Evolutionary conservation across 1,140 invertebrate species (phyloP), one percentile per base, ranked within the genome.

Genomic region (Melipona quadrifasciata): DNA sequence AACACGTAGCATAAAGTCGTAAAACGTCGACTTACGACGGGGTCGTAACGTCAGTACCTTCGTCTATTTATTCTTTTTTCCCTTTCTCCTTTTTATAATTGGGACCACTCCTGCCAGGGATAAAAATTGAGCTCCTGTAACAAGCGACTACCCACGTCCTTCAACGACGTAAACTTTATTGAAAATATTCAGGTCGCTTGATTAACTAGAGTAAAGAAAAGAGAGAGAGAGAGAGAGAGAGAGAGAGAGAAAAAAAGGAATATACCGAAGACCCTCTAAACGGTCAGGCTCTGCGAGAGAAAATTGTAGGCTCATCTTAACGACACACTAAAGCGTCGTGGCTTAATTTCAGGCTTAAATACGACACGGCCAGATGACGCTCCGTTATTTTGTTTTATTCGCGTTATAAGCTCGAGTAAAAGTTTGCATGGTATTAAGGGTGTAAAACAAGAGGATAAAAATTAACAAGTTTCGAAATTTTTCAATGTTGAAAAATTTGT

Each of bases 1-100:
- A 91, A 47, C 93, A 93, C 92, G 92, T 93, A 92, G 90, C 89
- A 93, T 93, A 93, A 94, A 93, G 91, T 93, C 92, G 90, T 93
- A 93, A 93, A 93, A 92, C 85, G 39, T 88, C 90, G 87, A 90
- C 92, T 91, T 93, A 93, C 91, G 92, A 91, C 91, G 82, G 91
- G 1, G 91, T 92, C 92, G 92, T 93, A 93, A 93, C 89, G 86
- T 86, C 85, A 83, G 80, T 39, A 87, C 82, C 78, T 86, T 89
- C 21, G 11, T 39, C 34, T 70, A 61, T 70, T 39, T n/a, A n/a
- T n/a, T n/a, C n/a, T n/a, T 70, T 39, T 67, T 3, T 88, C 87
- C 87, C 85, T 77, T 34, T 2, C 64, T 39, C 80, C 72, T 58
- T 82, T 58, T 89, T 88, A 89, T 93, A 93, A 93, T 93, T 93